A percentile compares a stretch with the other conserved stretches of the same genome.
Evolutionary conservation across 2,797 vertebrate species (phyloP).

Genomic region (Rhadinocentrus ornatus): DNA sequence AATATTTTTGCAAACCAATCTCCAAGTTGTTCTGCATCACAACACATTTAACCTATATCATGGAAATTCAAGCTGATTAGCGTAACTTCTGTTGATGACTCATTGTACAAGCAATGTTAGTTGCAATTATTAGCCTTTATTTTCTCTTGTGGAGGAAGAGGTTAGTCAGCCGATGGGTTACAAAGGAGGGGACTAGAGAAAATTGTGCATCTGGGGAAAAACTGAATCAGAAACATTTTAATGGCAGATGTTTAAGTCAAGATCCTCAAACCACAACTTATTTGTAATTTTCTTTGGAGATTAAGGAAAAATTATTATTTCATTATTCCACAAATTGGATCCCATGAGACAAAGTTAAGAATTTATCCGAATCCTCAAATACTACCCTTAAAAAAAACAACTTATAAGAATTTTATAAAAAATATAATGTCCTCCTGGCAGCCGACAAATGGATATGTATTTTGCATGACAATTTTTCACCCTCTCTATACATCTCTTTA

Average conservation of each 20-base stretch:
- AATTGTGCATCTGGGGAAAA: constrained; percentile 19
- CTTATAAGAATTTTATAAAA: constrained; percentile 4
- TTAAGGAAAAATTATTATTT: constrained; percentile 39
- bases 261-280: constrained; percentile 6
- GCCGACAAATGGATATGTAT: background rate
- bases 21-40: constrained; percentile 11
- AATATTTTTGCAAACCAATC: constrained; percentile 3
- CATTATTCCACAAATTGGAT: constrained; percentile 52
- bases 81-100: constrained; percentile 18
- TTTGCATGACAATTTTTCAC: constrained; percentile 13
- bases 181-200: background rate
- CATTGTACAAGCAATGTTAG: constrained; percentile 29
- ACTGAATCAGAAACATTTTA: background rate
- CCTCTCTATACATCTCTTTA: background rate
- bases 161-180: constrained; percentile 1
- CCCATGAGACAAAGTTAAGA: constrained; percentile 31
- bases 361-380: constrained; percentile 26
- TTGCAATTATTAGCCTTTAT: constrained; percentile 25
- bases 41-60: constrained; percentile 20
- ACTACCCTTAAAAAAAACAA: constrained; percentile 20
- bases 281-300: constrained; percentile 4
- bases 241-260: constrained; percentile 3
- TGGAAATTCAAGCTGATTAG: constrained; percentile 5
- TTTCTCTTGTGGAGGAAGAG: constrained; percentile 15
- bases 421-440: background rate